Evolutionary conservation across 2,888 invertebrate genomes (phyloP), one percentile per base, ranked within the genome.

Genomic region (Synergus gifuensis): DNA sequence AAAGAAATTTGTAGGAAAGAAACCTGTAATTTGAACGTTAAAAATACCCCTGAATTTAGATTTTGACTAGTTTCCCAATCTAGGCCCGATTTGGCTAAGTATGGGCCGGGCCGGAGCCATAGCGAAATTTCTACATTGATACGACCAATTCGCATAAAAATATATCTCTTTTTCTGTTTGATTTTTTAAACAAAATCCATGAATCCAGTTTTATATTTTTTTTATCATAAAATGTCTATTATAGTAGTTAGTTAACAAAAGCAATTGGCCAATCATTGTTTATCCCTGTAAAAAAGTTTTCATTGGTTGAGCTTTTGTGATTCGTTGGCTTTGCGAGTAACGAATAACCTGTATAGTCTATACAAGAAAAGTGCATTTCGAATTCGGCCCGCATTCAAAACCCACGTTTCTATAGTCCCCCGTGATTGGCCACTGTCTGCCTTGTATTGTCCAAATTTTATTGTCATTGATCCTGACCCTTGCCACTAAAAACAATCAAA

Each of bases 391-490:
- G 49, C 49, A 49, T 49, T 73, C 28, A 16, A 46, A 36, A 73
- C 28, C n/a, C 69, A 28, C 28, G 36, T 28, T 5, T 42, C 16
- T 36, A 66, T 42, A 66, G 64, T 42, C 49, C 49, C 49, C 28
- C 49, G 67, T 54, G 49, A 46, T 73, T 49, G 49, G 28, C 69
- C 49, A 49, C 16, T 73, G 69, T 54, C 22, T 49, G 8, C 9
- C 49, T n/a, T 2, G 36, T 28, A 73, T 73, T 73, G 69, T 73
- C 16, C 28, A 46, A 46, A 67, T 67, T 73, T 49, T 14, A 49
- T 73, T 73, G 69, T 54, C 49, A 54, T 49, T 73, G 69, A n/a
- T 73, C 69, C 22, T 69, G 14, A 36, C 49, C 28, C 49, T 46
- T 5, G 14, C 28, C 69, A 28, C 14, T 28, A 69, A 36, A 36